Evolutionary conservation across 53 echinoderm and acorn worm species (phyloP).

Genomic region (Mesocentrotus franciscanus): DNA sequence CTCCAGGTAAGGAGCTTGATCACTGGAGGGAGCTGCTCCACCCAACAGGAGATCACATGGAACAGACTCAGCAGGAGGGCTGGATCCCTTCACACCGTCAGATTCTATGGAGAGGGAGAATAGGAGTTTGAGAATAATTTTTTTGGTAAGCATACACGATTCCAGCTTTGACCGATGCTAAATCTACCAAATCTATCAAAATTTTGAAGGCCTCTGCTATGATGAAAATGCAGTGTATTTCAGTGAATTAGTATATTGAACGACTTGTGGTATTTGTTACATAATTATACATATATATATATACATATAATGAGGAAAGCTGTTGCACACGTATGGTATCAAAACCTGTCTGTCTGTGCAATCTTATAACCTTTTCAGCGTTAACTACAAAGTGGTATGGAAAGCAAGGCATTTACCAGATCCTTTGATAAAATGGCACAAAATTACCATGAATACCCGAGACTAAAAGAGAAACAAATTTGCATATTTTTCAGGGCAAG

Average conservation of each 20-base stretch:
- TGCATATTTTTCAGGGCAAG: neutral
- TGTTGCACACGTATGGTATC: neutral
- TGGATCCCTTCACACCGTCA: slow-evolving; percentile 45
- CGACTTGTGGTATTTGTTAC: neutral
- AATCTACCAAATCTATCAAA: neutral
- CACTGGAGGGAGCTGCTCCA: neutral
- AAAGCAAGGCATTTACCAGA: too few relatives aligned
- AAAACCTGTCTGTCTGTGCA: neutral
- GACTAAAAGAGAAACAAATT: neutral
- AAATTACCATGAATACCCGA: too few relatives aligned
- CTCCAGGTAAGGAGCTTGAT: slow-evolving; percentile 54
- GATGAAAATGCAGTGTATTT: neutral
- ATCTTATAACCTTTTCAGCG: too few relatives aligned
- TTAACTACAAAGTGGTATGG: too few relatives aligned
- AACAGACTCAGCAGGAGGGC: slow-evolving; percentile 30
- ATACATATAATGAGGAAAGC: neutral
- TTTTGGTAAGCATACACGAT: too few relatives aligned
- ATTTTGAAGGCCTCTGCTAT: neutral
- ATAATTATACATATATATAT: neutral
- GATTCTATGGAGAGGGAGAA: slow-evolving; percentile 17
- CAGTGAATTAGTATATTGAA: neutral
- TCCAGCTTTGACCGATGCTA: too few relatives aligned
- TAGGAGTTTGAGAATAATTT: neutral
- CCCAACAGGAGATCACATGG: slow-evolving; percentile 46
- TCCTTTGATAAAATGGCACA: too few relatives aligned